Percentiles rank a stretch among this genome's conserved stretches.
These are phyloP conservation scores for Aplodontia rufa DNA, from an alignment of 2,113 vertebrate species.

Conservation along the genomic window DNA sequence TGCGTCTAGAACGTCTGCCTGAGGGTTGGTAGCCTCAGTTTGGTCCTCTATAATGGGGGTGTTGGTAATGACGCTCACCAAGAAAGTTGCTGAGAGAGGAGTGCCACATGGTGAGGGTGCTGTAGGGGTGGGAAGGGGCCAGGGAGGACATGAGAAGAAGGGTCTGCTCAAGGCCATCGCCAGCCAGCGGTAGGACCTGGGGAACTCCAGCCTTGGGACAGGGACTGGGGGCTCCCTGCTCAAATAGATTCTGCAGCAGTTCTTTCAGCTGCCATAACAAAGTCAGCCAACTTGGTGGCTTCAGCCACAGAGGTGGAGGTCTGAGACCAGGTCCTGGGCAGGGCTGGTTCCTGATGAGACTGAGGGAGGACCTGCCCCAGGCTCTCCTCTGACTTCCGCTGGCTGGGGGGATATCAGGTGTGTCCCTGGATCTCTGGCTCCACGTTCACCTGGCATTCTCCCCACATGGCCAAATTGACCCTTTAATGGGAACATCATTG, in stretches of 20 bases:
- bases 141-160: neutral
- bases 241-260: neutral
- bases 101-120: accelerated
- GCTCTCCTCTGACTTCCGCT: too few species aligned
- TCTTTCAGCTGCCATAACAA: neutral
- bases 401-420: too few species aligned
- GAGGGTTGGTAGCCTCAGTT: neutral
- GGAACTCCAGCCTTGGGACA: neutral
- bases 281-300: neutral
- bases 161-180: neutral
- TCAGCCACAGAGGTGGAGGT: neutral
- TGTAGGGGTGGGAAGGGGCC: neutral
- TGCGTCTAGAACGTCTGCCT: neutral
- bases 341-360: neutral
- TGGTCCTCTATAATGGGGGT: neutral
- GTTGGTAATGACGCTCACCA: neutral
- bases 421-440: neutral
- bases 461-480: neutral
- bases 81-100: neutral
- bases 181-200: too few species aligned
- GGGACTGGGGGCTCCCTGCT: neutral
- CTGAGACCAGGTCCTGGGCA: too few species aligned
- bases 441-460: too few species aligned
- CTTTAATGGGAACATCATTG: too few species aligned
- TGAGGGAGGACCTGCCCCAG: too few species aligned